A percentile compares a stretch with the other conserved stretches of the same genome.
Conservation (phyloP, 2,888 invertebrate species). For the Portevinia maculata region DNA sequence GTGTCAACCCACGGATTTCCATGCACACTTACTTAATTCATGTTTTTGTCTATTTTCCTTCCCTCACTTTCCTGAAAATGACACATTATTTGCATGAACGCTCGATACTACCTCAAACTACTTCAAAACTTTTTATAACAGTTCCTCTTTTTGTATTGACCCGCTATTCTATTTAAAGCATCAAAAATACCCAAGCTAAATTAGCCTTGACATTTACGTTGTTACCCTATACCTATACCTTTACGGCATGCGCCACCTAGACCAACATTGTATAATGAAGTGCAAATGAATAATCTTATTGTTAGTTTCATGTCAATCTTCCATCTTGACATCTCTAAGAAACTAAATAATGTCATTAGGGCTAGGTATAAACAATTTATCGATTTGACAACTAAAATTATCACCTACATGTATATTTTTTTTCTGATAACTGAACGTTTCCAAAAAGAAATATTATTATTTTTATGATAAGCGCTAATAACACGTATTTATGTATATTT, state of each 20-base stretch:
- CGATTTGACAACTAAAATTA: too few species aligned
- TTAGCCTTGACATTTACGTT: background rate
- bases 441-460: slow-evolving; percentile 20
- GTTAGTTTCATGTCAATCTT: background rate
- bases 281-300: background rate
- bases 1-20: too few species aligned
- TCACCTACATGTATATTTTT: background rate
- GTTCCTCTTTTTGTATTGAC: too few species aligned
- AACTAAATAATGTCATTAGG: background rate
- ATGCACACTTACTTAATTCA: too few species aligned
- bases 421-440: slow-evolving; percentile 46
- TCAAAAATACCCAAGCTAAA: background rate
- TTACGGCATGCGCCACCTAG: background rate
- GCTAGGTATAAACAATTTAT: too few species aligned
- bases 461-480: slow-evolving; percentile 46
- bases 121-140: too few species aligned
- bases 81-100: too few species aligned
- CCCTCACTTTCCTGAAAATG: too few species aligned
- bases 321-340: background rate
- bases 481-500: too few species aligned
- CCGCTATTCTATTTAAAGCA: background rate
- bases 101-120: too few species aligned
- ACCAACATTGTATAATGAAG: background rate
- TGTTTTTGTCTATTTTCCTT: too few species aligned
- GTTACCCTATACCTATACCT: background rate